phyloP scores from a whole-genome alignment of 1,140 invertebrate genomes.

The Aphidius gifuensis region DNA sequence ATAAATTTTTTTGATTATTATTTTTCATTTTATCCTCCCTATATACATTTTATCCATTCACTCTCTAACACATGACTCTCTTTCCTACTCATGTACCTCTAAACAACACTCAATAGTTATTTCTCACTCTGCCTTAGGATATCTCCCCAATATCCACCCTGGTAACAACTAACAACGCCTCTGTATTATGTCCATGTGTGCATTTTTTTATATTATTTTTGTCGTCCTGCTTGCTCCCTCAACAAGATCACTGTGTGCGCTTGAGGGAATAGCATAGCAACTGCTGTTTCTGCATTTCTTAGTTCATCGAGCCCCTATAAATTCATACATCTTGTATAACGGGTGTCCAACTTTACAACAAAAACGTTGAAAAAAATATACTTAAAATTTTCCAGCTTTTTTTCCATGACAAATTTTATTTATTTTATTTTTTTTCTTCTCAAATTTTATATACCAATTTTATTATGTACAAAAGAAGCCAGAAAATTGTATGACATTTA shows the following conservation, averaged over 20 bases:
- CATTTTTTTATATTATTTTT: constrained; percentile 6
- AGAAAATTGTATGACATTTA: too few relatives aligned
- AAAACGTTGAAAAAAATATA: constrained; percentile 11
- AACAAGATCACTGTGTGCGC: constrained; percentile 27
- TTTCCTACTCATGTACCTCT: constrained; percentile 6
- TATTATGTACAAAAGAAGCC: too few relatives aligned
- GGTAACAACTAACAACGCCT: constrained; percentile 17
- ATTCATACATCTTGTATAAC: constrained; percentile 49
- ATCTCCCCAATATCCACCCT: constrained; percentile 21
- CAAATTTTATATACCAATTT: background rate
- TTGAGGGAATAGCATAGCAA: constrained; percentile 44
- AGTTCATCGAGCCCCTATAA: constrained; percentile 39
- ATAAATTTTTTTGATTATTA: too few relatives aligned
- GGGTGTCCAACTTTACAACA: constrained; percentile 37
- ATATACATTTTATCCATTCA: constrained; percentile 24
- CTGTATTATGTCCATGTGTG: background rate
- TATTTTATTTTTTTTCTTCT: background rate
- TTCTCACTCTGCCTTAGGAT: background rate
- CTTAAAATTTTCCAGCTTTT: background rate
- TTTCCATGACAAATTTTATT: constrained; percentile 7
- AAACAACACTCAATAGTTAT: constrained; percentile 15
- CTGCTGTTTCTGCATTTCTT: constrained; percentile 56
- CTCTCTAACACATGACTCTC: background rate
- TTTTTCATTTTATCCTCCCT: too few relatives aligned
- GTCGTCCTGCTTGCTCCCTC: constrained; percentile 12